Evolutionary conservation across 1,140 invertebrate species (phyloP).

Genomic region (Cyclina sinensis): DNA sequence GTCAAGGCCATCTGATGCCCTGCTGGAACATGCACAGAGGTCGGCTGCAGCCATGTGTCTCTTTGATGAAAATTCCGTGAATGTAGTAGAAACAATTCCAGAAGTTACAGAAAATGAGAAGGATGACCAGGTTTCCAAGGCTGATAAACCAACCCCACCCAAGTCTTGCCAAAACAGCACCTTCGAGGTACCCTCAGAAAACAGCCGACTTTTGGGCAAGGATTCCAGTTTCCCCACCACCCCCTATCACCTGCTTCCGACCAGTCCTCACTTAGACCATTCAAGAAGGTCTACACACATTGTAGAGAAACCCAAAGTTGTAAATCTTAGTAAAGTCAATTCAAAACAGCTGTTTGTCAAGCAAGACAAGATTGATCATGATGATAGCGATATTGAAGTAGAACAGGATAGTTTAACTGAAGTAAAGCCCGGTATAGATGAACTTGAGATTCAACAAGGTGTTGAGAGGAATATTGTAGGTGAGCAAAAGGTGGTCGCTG

Average conservation of each 20-base stretch:
- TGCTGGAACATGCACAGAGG: conserved; percentile 64
- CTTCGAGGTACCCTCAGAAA: conserved; percentile 42
- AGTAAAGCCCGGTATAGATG: too few relatives aligned
- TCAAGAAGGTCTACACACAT: conserved; percentile 81
- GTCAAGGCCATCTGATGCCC: conserved; percentile 77
- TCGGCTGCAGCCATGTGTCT: background rate
- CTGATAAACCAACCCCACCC: background rate
- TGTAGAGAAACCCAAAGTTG: conserved; percentile 76
- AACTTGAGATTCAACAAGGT: background rate
- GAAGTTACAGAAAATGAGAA: background rate
- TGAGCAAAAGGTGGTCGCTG: background rate
- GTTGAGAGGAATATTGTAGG: background rate
- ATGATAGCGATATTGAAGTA: background rate
- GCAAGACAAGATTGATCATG: background rate
- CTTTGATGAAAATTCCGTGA: background rate
- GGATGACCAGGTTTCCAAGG: background rate
- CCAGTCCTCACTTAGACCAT: conserved; percentile 72
- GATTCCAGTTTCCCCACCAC: conserved; percentile 70
- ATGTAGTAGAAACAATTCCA: background rate
- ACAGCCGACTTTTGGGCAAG: conserved; percentile 22
- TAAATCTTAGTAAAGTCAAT: conserved; percentile 65
- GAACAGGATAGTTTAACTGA: background rate
- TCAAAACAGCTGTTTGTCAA: conserved; percentile 68
- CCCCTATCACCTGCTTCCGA: conserved; percentile 76
- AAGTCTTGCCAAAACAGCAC: conserved; percentile 42